A percentile compares a stretch with the other conserved stretches of the same genome.
phyloP scores from a whole-genome alignment of 23 tunicate genomes.

The Trididemnum clinides region DNA sequence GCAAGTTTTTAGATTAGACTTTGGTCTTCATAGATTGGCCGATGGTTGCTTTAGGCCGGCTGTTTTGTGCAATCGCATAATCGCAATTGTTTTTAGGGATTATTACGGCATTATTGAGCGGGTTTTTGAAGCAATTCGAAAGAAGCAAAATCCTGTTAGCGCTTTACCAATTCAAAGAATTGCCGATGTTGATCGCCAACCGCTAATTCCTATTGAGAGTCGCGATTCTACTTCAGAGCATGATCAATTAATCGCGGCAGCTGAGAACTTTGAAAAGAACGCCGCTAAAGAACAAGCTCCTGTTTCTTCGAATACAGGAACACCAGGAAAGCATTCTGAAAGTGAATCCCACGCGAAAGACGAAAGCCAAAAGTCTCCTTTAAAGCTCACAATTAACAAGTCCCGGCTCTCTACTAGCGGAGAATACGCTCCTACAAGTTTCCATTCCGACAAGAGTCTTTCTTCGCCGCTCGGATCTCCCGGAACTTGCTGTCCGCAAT shows the following conservation, averaged over 20 bases:
- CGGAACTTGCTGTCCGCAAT: constrained; percentile 50
- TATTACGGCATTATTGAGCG: constrained; percentile 18
- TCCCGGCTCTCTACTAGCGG: not conserved
- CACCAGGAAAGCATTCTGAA: no score
- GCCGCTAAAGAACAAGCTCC: not conserved
- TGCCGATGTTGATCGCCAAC: not conserved
- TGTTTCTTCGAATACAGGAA: no score
- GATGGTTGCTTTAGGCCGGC: not conserved
- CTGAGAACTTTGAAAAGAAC: not conserved
- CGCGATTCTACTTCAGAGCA: no score
- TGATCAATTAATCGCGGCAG: not conserved
- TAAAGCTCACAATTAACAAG: constrained; percentile 12
- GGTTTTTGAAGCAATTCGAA: not conserved
- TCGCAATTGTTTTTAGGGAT: not conserved
- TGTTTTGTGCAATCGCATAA: not conserved
- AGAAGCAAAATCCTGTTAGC: not conserved
- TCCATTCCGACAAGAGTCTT: not conserved
- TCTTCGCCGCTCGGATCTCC: constrained; percentile 29
- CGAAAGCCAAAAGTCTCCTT: not conserved
- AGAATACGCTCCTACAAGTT: not conserved
- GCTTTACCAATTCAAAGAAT: not conserved
- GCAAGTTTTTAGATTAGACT: no score
- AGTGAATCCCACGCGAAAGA: no score
- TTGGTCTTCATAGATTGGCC: no score
- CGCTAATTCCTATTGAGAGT: no score